Evolutionary conservation across 2,888 invertebrate genomes (phyloP).

Genomic region (Dynastes grantii): DNA sequence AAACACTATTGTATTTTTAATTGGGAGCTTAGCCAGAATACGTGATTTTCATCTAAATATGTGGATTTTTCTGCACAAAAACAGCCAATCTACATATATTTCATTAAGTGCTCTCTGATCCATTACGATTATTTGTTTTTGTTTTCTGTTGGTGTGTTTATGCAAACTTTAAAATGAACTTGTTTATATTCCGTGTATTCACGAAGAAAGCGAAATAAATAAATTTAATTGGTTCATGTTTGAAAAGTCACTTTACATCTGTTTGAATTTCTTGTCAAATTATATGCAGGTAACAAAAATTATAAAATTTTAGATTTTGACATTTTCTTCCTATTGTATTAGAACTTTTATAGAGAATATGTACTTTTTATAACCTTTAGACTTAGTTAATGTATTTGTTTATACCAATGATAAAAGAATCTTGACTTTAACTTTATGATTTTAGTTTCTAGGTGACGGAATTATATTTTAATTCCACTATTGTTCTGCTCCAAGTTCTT

Average conservation of each 20-base stretch:
- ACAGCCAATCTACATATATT: background rate
- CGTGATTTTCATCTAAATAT: background rate
- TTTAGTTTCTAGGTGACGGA: too few species aligned
- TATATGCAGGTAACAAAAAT: background rate
- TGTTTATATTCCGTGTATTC: background rate
- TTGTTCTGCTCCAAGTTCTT: too few species aligned
- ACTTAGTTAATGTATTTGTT: too few species aligned
- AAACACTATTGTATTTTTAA: background rate
- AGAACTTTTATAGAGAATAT: background rate
- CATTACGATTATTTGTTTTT: background rate
- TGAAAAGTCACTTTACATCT: background rate
- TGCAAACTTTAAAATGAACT: background rate
- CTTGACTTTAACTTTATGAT: too few species aligned
- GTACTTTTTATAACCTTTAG: too few species aligned
- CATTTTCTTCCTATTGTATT: background rate
- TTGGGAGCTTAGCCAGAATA: background rate
- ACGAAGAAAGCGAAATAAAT: background rate
- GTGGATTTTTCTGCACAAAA: background rate
- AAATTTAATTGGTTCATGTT: background rate
- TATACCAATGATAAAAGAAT: too few species aligned
- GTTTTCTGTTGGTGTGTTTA: background rate
- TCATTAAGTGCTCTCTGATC: background rate
- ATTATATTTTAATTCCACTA: too few species aligned
- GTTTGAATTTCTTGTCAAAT: background rate
- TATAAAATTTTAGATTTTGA: background rate